A percentile compares a stretch with the other conserved stretches of the same genome.
phyloP scores from a whole-genome alignment of 2,888 invertebrate genomes.

The Heliconius erato region DNA sequence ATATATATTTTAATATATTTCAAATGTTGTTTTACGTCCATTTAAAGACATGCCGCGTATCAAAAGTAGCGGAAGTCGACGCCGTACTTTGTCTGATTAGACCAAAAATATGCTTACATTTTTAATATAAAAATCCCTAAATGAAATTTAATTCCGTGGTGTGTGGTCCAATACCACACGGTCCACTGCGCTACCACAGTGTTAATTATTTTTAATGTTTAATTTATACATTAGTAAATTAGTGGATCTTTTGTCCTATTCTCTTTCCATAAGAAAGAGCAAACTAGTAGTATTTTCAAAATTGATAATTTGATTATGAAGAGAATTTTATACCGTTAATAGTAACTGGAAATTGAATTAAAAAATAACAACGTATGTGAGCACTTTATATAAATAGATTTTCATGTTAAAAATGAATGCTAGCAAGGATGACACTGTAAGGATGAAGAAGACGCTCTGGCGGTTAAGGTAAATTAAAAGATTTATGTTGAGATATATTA shows the following conservation, averaged over 20 bases:
- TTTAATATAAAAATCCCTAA: neutral
- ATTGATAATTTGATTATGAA: neutral
- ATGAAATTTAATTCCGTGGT: neutral
- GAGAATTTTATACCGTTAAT: neutral
- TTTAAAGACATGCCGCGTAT: no score
- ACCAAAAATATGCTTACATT: neutral
- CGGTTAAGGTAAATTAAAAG: no score
- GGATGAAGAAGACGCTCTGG: no score
- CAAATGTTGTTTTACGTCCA: no score
- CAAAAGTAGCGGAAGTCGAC: neutral
- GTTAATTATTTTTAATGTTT: conserved; percentile 6
- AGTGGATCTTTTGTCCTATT: neutral
- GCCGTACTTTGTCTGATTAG: neutral
- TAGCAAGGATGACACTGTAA: no score
- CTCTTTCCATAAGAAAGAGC: neutral
- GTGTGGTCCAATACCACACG: neutral
- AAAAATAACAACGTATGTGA: no score
- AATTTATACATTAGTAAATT: neutral
- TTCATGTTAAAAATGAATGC: no score
- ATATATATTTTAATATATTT: neutral
- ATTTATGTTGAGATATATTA: no score
- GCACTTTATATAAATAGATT: no score
- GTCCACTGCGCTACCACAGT: neutral
- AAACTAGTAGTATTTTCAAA: neutral
- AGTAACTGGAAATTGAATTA: no score